Evolutionary conservation across 2,797 vertebrate species (phyloP).

Genomic region (Protonibea diacanthus): DNA sequence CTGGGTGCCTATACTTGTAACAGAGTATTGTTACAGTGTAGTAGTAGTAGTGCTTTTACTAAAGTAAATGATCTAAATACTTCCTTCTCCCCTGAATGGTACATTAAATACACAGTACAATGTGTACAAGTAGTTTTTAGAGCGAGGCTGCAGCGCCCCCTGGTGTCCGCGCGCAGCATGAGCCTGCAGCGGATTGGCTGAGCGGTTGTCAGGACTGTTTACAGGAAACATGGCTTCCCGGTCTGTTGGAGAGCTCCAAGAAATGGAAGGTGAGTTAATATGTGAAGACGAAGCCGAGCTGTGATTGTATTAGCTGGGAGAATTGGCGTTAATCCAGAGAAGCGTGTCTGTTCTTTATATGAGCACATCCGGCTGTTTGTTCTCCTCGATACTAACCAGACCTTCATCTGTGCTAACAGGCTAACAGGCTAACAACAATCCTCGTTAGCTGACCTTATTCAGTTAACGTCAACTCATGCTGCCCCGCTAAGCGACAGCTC

Average conservation of each 20-base stretch:
- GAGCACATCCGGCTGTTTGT: background rate
- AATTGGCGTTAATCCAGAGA: background rate
- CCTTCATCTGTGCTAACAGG: constrained; percentile 39
- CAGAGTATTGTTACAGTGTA: too few relatives aligned
- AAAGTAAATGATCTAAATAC: too few relatives aligned
- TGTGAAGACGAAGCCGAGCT: background rate
- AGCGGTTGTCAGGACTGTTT: constrained; percentile 81
- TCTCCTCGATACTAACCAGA: constrained; percentile 28
- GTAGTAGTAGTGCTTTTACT: too few relatives aligned
- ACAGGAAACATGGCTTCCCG: constrained; percentile 86
- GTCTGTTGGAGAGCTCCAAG: constrained; percentile 87
- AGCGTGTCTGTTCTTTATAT: background rate
- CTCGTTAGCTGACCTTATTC: constrained; percentile 46
- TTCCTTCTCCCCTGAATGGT: background rate
- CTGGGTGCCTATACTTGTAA: too few relatives aligned
- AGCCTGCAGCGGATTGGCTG: constrained; percentile 73
- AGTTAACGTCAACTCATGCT: constrained; percentile 17
- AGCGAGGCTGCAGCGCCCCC: constrained; percentile 36
- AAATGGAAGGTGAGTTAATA: constrained; percentile 88
- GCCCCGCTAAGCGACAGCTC: background rate
- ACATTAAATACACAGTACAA: background rate
- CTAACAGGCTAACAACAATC: constrained; percentile 76
- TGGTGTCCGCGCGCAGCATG: background rate
- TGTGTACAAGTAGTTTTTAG: background rate
- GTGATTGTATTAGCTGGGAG: background rate